phyloP scores from a whole-genome alignment of 2,888 invertebrate species.

The Pollenia angustigena region DNA sequence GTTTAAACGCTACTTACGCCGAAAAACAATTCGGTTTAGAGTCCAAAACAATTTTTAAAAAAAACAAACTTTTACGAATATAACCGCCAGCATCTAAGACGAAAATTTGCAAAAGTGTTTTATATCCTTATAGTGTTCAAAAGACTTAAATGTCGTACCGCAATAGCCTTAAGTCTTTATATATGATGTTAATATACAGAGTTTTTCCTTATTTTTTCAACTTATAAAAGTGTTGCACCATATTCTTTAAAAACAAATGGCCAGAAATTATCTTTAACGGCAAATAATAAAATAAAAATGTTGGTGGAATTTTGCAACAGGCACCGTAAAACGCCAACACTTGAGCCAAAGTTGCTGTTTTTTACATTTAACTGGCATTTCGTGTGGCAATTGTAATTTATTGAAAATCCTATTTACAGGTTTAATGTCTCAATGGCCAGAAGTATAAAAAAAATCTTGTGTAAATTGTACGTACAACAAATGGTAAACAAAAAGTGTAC shows the following conservation, averaged over 20 bases:
- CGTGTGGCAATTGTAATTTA: slow-evolving; percentile 30
- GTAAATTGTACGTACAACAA: neutral
- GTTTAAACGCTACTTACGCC: no score
- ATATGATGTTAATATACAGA: neutral
- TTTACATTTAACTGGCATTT: neutral
- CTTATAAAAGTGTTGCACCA: neutral
- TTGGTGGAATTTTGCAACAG: neutral
- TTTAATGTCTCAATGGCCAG: neutral
- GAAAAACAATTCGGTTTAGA: no score
- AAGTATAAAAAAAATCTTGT: slow-evolving; percentile 11
- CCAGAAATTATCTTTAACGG: slow-evolving; percentile 10
- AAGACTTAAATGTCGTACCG: no score
- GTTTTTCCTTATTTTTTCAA: neutral
- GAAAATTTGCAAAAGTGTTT: no score
- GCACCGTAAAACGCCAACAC: neutral
- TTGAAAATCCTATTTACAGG: slow-evolving; percentile 30
- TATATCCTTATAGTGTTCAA: no score
- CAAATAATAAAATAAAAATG: neutral
- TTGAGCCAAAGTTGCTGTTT: neutral
- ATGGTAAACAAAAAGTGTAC: neutral
- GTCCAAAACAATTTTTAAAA: no score
- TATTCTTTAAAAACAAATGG: slow-evolving; percentile 7
- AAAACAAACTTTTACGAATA: no score
- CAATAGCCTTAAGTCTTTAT: no score
- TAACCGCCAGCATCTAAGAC: no score